These are phyloP conservation scores for Anguilla rostrata DNA, from an alignment of 2,113 vertebrate species.

Conservation along the genomic window DNA sequence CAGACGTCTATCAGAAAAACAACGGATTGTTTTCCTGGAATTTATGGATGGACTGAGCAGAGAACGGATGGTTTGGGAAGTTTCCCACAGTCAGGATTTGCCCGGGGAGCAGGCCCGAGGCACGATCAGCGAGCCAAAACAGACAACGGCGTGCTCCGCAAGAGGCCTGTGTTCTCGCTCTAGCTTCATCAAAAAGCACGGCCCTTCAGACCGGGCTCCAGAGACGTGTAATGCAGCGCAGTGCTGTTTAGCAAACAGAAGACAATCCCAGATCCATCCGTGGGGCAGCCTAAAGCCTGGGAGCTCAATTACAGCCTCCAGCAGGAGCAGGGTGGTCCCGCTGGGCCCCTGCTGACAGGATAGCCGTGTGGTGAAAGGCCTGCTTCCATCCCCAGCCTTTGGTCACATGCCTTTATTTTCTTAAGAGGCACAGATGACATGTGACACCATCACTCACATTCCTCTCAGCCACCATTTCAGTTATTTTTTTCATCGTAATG, in stretches of 20 bases:
- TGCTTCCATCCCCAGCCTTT: slow-evolving; percentile 10
- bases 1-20: background rate
- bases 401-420: background rate
- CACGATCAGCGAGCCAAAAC: background rate
- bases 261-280: slow-evolving; percentile 25
- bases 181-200: background rate
- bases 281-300: background rate
- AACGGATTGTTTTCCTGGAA: background rate
- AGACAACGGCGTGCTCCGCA: too few relatives aligned
- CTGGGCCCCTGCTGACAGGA: background rate
- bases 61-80: background rate
- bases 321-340: slow-evolving; percentile 27
- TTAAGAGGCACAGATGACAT: background rate
- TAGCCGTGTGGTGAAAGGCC: background rate
- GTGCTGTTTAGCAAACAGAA: background rate
- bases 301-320: slow-evolving; percentile 14
- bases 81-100: background rate
- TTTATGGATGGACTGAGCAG: background rate
- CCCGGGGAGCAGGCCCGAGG: background rate
- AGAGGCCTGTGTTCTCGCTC: background rate
- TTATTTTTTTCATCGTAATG: background rate
- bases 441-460: slow-evolving; percentile 9
- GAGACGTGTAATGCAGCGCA: background rate
- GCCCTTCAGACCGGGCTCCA: background rate
- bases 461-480: background rate